phyloP scores from a whole-genome alignment of 2,888 invertebrate species.

The Pammene aurita region DNA sequence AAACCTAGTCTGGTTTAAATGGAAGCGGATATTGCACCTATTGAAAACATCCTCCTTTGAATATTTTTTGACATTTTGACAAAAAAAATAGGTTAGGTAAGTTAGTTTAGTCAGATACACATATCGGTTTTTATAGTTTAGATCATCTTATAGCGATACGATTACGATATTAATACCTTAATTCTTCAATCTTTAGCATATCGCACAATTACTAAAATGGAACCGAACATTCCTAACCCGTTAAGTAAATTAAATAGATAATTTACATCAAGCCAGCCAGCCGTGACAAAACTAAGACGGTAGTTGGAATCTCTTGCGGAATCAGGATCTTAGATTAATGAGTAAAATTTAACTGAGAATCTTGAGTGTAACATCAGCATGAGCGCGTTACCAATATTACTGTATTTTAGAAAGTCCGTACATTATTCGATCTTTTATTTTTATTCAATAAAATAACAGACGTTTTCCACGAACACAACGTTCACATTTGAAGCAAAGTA shows the following conservation, averaged over 20 bases:
- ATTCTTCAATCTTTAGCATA: not conserved
- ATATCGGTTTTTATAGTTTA: too few relatives aligned
- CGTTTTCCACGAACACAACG: not conserved
- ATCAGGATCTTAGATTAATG: constrained; percentile 2
- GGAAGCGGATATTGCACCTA: too few relatives aligned
- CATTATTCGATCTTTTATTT: not conserved
- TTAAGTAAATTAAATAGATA: not conserved
- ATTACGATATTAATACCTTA: too few relatives aligned
- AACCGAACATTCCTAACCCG: not conserved
- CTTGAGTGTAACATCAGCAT: constrained; percentile 41
- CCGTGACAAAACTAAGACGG: constrained; percentile 6
- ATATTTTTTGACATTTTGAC: too few relatives aligned
- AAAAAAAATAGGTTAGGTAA: too few relatives aligned
- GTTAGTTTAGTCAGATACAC: too few relatives aligned
- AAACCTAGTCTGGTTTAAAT: too few relatives aligned
- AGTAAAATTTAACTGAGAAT: constrained; percentile 10
- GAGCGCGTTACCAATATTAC: constrained; percentile 41
- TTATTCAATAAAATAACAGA: not conserved
- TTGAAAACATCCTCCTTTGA: too few relatives aligned
- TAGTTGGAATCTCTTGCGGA: constrained; percentile 5
- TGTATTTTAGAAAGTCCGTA: not conserved
- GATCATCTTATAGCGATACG: too few relatives aligned
- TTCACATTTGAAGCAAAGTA: not conserved
- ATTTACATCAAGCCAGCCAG: constrained; percentile 13
- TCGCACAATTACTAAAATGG: not conserved